Evolutionary conservation across 2,797 vertebrate species (phyloP).

Genomic region (Lycodopsis pacificus): DNA sequence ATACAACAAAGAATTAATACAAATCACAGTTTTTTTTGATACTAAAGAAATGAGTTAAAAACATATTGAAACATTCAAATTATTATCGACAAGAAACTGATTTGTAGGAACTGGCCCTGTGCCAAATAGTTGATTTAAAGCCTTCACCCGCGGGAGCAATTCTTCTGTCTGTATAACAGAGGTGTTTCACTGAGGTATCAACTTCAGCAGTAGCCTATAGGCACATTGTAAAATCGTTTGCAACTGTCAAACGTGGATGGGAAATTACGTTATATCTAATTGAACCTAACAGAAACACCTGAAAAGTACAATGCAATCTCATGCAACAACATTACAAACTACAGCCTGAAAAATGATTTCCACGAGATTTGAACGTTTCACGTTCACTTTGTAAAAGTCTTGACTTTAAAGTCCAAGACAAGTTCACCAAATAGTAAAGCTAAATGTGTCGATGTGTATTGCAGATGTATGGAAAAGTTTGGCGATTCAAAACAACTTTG

Average conservation of each 20-base stretch:
- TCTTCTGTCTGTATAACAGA: conserved; percentile 58
- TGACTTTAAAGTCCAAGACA: neutral
- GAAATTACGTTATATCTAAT: conserved; percentile 13
- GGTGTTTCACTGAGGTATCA: conserved; percentile 44
- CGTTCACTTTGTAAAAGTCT: neutral
- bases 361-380: neutral
- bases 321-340: conserved; percentile 5
- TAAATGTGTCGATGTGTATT: conserved; percentile 7
- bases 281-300: conserved; percentile 39
- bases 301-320: conserved; percentile 5
- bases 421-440: neutral
- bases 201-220: conserved; percentile 35
- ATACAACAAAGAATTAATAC: conserved; percentile 18
- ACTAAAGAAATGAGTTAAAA: neutral
- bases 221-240: conserved; percentile 37
- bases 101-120: conserved; percentile 21
- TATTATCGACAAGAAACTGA: conserved; percentile 36
- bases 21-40: conserved; percentile 10
- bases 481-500: conserved; percentile 64
- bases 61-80: conserved; percentile 22
- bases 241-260: conserved; percentile 19
- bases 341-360: neutral
- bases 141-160: conserved; percentile 37
- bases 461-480: conserved; percentile 45
- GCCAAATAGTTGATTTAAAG: conserved; percentile 49